Evolutionary conservation across 2,888 invertebrate species (phyloP).

Genomic region (Nudaria mundana): DNA sequence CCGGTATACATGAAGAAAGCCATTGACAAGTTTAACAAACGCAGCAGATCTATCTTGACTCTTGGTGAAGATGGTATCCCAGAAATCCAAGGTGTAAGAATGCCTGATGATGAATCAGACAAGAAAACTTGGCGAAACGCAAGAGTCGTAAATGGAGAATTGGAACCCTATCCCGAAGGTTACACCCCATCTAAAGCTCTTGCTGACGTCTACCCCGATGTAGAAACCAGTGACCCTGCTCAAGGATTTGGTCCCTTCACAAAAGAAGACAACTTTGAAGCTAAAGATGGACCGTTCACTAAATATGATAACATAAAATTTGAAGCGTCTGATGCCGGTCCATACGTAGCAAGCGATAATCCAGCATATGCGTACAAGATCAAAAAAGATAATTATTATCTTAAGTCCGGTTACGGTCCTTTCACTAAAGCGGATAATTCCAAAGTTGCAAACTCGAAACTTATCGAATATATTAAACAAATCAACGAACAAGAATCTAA

Average conservation of each 20-base stretch:
- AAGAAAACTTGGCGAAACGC: constrained; percentile 94
- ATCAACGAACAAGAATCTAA: constrained; percentile 84
- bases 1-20: constrained; percentile 80
- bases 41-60: constrained; percentile 83
- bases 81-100: constrained; percentile 89
- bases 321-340: constrained; percentile 56
- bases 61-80: constrained; percentile 88
- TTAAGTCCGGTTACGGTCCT: constrained; percentile 80
- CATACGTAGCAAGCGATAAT: constrained; percentile 60
- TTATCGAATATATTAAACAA: constrained; percentile 84
- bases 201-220: constrained; percentile 79
- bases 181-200: constrained; percentile 84
- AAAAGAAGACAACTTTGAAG: constrained; percentile 82
- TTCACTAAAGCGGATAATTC: constrained; percentile 84
- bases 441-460: constrained; percentile 79
- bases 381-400: constrained; percentile 67
- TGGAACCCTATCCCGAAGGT: constrained; percentile 87
- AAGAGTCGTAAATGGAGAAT: constrained; percentile 91
- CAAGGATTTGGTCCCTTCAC: constrained; percentile 82
- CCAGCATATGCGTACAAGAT: constrained; percentile 60
- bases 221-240: constrained; percentile 49
- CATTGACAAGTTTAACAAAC: constrained; percentile 79
- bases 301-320: constrained; percentile 80
- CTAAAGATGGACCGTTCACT: constrained; percentile 81
- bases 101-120: constrained; percentile 92